Evolutionary conservation across 1,140 invertebrate genomes (phyloP).

Genomic region (Listronotus oregonensis): DNA sequence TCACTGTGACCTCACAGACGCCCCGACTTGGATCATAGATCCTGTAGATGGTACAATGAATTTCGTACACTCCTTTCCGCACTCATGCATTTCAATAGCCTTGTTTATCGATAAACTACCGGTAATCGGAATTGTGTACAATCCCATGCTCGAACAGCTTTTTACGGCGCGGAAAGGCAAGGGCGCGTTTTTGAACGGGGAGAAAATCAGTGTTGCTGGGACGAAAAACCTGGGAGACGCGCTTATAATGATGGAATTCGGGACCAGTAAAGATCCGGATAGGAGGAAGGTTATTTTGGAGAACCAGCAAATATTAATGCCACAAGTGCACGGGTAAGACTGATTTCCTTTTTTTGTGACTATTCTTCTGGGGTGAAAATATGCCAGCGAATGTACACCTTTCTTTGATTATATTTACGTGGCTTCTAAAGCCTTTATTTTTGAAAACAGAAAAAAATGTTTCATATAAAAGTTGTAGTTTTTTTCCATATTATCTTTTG

Average conservation of each 20-base stretch:
- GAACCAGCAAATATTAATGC: constrained; percentile 75
- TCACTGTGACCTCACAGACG: constrained; percentile 80
- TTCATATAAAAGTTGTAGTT: too few species aligned
- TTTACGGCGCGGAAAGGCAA: constrained; percentile 84
- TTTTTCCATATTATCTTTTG: too few species aligned
- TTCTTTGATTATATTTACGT: too few species aligned
- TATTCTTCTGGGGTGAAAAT: too few species aligned
- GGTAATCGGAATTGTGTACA: constrained; percentile 86
- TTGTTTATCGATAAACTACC: constrained; percentile 72
- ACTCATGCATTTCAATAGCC: constrained; percentile 81
- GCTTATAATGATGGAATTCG: constrained; percentile 82
- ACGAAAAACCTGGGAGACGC: constrained; percentile 75
- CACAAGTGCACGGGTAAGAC: constrained; percentile 78
- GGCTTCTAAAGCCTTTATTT: too few species aligned
- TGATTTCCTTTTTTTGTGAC: too few species aligned
- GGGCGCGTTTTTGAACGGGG: constrained; percentile 88
- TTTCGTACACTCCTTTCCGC: constrained; percentile 85
- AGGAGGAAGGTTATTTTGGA: constrained; percentile 74
- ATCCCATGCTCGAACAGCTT: constrained; percentile 85
- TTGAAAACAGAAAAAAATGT: too few species aligned
- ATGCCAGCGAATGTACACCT: too few species aligned
- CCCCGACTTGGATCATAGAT: constrained; percentile 98
- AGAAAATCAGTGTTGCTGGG: constrained; percentile 73
- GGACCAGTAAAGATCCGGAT: constrained; percentile 77
- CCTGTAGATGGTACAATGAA: too few species aligned